A percentile compares a stretch with the other conserved stretches of the same genome.
phyloP scores from a whole-genome alignment of 2,113 vertebrate genomes.

The Alces alces region DNA sequence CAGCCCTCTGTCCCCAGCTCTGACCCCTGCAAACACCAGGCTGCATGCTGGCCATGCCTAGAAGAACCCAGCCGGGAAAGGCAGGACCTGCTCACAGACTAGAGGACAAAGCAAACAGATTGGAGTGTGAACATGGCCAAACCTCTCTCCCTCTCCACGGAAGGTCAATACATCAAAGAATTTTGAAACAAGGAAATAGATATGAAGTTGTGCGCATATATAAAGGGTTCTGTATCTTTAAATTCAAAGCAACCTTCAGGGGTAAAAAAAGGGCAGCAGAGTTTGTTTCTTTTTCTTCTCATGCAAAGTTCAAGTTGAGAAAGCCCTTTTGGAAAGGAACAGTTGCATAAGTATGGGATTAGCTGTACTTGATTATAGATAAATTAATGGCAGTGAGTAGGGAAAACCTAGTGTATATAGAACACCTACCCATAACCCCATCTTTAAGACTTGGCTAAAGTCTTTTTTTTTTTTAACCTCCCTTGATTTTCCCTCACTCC shows the following conservation, averaged over 20 bases:
- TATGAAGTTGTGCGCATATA: rapidly evolving
- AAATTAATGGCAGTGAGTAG: background rate
- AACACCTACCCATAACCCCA: background rate
- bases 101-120: background rate
- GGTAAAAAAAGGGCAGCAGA: background rate
- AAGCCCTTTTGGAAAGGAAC: constrained; percentile 38
- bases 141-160: rapidly evolving
- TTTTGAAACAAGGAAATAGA: background rate
- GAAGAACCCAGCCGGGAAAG: background rate
- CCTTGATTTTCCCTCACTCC: background rate
- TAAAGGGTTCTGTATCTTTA: background rate
- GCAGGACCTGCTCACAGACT: background rate
- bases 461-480: background rate
- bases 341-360: constrained; percentile 63
- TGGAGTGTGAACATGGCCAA: rapidly evolving
- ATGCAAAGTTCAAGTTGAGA: constrained; percentile 56
- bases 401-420: background rate
- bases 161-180: rapidly evolving
- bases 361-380: constrained; percentile 62
- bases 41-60: rapidly evolving
- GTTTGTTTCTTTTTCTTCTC: background rate
- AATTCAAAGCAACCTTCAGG: background rate
- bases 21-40: background rate
- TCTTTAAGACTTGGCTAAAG: background rate
- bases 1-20: rapidly evolving